Base-by-base conservation (phyloP, 2,797 vertebrate species). In the Myioborus miniatus region DNA sequence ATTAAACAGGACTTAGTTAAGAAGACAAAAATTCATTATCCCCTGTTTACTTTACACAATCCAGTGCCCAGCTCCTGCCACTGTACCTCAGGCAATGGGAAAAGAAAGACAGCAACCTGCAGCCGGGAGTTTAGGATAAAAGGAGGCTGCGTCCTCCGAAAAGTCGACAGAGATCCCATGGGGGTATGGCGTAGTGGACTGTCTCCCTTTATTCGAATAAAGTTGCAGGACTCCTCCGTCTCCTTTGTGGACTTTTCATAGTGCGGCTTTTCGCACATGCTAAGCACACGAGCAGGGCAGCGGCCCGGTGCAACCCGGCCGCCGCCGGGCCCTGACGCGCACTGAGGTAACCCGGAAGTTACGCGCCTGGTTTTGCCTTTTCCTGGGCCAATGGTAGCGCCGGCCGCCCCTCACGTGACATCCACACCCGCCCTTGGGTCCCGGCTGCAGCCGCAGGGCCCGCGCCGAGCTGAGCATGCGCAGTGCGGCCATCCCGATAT, bases 341-440 rank as follows among this genome's bases (percentile, higher is more conserved):
- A 3, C 44, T 22, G 22, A 0, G 1, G 9, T 15, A 24, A 36
- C 24, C 43, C 4, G 90, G 82, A 69, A 58, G 26, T 82, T 26
- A 2, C 21, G 12, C 4, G 0, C 1, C 3, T 0, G 2, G 0
- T 5, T 82, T 44, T 37, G 2, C 0, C 1, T 4, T 12, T 8
- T 32, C 0, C 1, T 1, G 1, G 63, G 39, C 94, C 94, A 93
- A 95, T 90, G 49, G 80, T 9, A 55, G 36, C 6, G 8, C 79
- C 7, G 3, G 27, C 0, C 3, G 4, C 4, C 0, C 5, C 43
- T 43, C 92, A 88, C 90, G 88, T 94, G 94, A 80, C 9, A 0
- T 0, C 4, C 4, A 13, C 1, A 0, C 16, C 13, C 1, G 12
- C 1, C n/a, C 6, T 23, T 1, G 36, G 26, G n/a, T 1, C 32